Base-by-base conservation (phyloP, 2,888 invertebrate genomes). In the Oscheius onirici region DNA sequence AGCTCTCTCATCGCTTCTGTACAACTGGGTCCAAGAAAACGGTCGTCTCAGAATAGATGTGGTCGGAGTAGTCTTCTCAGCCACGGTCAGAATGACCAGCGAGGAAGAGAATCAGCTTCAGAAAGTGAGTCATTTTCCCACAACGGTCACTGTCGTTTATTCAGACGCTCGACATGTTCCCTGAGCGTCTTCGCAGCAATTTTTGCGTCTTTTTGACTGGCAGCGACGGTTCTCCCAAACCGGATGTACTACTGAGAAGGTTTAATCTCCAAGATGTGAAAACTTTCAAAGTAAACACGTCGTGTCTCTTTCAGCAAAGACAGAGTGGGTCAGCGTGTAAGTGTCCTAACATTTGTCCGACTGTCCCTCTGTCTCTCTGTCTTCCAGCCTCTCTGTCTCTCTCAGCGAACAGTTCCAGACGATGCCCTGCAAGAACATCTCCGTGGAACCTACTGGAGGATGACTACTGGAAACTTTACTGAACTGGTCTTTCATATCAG, bases 51-150 rank as follows among this genome's bases (percentile, higher is more conserved):
- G 80, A 61, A 61, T 83, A 10, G 82, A 83, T 57, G 71, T 73
- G 0, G 72, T 83, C 17, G 80, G 74, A 6, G 68, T 83, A 3
- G 81, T 83, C 10, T 69, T 83, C n/a, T 81, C 81, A 17, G 60
- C 70, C 24, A 58, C 76, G n/a, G 71, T 75, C 58, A 44, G 82
- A 54, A 73, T 81, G 73, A 79, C 68, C 15, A 70, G 70, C 49
- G 72, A 72, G 26, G 81, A 79, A 54, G 82, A 83, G 63, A 71
- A 74, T 58, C 77, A 83, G 49, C 58, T 83, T 1, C 78, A 80
- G 40, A 72, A 78, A 65, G 81, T 80, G 24, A 20, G 66, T 15
- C 13, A 3, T 26, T n/a, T 65, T 71, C 43, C 1, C 3, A 17
- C 3, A 17, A 8, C 15, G 17, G 15, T 13, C 40, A 5, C 5